Evolutionary conservation across 53 echinoderm and acorn worm species (phyloP).

Genomic region (Antedon mediterranea): DNA sequence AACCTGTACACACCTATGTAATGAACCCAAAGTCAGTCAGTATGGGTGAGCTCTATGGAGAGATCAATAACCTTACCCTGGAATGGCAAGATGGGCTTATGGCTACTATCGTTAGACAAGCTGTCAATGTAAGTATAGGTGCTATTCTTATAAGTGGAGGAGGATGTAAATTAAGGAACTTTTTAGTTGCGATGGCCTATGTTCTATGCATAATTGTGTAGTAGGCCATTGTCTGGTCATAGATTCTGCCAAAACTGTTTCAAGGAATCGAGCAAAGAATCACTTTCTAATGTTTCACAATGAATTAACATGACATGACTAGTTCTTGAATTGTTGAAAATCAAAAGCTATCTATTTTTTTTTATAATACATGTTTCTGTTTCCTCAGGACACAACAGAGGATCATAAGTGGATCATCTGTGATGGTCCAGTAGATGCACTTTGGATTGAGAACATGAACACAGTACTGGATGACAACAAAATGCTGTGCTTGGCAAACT

Average conservation of each 20-base stretch:
- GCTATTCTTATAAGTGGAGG: no score
- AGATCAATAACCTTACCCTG: slow-evolving; percentile 90
- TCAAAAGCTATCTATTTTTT: no score
- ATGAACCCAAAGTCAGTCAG: slow-evolving; percentile 90
- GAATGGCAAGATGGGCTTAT: slow-evolving; percentile 99
- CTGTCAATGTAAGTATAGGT: slow-evolving; percentile 56
- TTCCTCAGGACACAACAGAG: slow-evolving; percentile 70
- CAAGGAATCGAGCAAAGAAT: no score
- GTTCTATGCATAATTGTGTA: no score
- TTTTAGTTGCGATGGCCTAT: no score
- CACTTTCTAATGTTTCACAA: no score
- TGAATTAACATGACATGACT: no score
- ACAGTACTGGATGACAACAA: slow-evolving; percentile 98
- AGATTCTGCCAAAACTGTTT: no score
- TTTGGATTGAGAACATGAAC: slow-evolving; percentile 99
- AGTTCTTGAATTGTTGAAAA: no score
- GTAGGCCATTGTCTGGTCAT: no score
- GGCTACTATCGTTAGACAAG: slow-evolving; percentile 76
- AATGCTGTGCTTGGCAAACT: slow-evolving; percentile 95
- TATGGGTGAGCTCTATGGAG: slow-evolving; percentile 98
- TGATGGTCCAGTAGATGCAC: slow-evolving; percentile 98
- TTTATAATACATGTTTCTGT: background rate
- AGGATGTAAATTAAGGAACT: no score
- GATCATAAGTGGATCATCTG: slow-evolving; percentile 99
- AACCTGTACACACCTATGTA: slow-evolving; percentile 76